Base-by-base conservation (phyloP, 2,888 invertebrate species). In the Eurois occulta region DNA sequence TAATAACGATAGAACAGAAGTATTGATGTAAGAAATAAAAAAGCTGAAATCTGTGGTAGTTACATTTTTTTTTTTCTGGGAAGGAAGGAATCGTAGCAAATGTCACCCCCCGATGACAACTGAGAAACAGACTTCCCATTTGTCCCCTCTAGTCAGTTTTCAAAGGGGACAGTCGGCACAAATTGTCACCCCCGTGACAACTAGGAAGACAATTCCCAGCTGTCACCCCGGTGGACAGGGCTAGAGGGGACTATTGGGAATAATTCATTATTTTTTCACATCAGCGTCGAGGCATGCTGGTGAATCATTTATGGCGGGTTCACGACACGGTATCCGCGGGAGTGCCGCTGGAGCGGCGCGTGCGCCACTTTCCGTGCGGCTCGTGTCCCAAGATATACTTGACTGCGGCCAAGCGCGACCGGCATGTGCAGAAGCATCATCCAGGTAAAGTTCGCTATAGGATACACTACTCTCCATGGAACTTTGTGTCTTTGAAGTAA, bases 311-410 rank as follows among this genome's bases (percentile, higher is more conserved):
- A 87, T 98, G 98, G 81, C 98, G 98, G 91, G 95, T 98, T 85
- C 98, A 98, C 97, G 97, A 98, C 43, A 97, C 97, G 75, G 97
- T 97, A 98, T 55, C 98, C 97, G 28, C 85, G 0, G 98, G 98
- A 90, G 95, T 98, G 82, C 99, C 99, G 0, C 98, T 99, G 88
- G 95, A 98, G 81, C 97, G 98, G 85, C 98, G 98, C 24, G 98
- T 98, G 65, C 97, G 98, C 24, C 98, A 98, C 91, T 99, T 98
- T 93, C 98, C 98, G 91, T 99, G 99, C 94, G 98, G 98, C 89
- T 98, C 98, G 89, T 99, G 99, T 93, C 98, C 98, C 80, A 98
- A 98, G 95, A 97, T 98, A 65, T 99, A 99, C 94, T 98, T 98
- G 93, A 98, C 98, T 82, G 98, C 98, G 90, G 98, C 98, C 73